Percentiles rank a stretch among this genome's conserved stretches.
phyloP scores from a whole-genome alignment of 92 coral and sea anemone species.

The Palythoa caribaeorum region DNA sequence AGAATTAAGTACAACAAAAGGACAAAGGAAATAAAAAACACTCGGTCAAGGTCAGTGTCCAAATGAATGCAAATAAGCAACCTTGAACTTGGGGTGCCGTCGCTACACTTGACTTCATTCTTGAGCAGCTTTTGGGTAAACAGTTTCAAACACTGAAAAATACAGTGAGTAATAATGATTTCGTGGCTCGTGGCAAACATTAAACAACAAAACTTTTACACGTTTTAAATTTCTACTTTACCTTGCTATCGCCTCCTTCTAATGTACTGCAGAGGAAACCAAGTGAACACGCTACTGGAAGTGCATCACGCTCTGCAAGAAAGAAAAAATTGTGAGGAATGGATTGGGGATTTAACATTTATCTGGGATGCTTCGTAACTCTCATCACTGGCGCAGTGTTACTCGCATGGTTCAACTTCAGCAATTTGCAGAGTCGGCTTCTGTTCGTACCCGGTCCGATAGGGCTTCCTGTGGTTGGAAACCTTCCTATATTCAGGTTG shows the following conservation, averaged over 20 bases:
- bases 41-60: conserved; percentile 42
- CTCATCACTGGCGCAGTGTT: background rate
- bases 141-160: conserved; percentile 4
- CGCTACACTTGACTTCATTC: conserved; percentile 41
- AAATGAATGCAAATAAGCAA: conserved; percentile 39
- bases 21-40: conserved; percentile 22
- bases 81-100: conserved; percentile 39
- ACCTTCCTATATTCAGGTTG: conserved; percentile 57
- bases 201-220: background rate
- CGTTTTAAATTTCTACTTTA: background rate
- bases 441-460: conserved; percentile 64
- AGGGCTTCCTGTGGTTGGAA: conserved; percentile 60
- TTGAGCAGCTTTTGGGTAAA: conserved; percentile 23
- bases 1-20: conserved; percentile 24
- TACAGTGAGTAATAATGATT: background rate
- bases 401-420: background rate
- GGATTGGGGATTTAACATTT: conserved; percentile 4
- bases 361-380: conserved; percentile 1
- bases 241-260: background rate
- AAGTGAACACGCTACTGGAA: background rate
- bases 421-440: background rate
- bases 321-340: background rate
- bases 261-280: background rate
- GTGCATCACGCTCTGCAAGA: background rate
- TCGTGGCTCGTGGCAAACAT: background rate